Conservation (phyloP, 2,797 vertebrate species). For the Falco peregrinus region DNA sequence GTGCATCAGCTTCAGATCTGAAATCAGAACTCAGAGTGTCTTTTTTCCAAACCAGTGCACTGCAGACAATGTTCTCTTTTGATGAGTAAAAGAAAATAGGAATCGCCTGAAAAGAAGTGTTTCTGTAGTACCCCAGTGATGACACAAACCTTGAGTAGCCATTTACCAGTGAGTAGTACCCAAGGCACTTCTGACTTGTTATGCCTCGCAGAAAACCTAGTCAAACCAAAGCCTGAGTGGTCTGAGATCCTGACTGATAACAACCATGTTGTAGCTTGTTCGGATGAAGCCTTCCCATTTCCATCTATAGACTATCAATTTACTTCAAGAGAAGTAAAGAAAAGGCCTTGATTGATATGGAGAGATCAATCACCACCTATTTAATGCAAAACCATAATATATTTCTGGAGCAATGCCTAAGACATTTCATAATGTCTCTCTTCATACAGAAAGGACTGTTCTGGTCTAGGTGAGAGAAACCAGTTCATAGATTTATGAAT, state of each 20-base stretch:
- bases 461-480: neutral
- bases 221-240: neutral
- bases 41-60: neutral
- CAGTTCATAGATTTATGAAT: neutral
- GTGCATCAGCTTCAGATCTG: neutral
- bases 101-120: neutral
- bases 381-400: neutral
- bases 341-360: neutral
- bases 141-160: neutral
- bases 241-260: neutral
- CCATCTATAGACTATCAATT: neutral
- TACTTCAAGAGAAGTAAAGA: neutral
- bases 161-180: neutral
- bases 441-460: neutral
- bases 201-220: neutral
- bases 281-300: neutral
- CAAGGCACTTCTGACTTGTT: neutral
- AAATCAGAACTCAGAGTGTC: neutral
- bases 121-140: neutral
- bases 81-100: neutral
- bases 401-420: neutral
- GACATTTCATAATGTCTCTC: neutral
- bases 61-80: neutral
- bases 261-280: fast-evolving
- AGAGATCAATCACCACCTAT: neutral